Percentiles rank a stretch among this genome's conserved stretches.
Conservation (phyloP, 2,888 invertebrate species). For the Amblyjoppa proteus region DNA sequence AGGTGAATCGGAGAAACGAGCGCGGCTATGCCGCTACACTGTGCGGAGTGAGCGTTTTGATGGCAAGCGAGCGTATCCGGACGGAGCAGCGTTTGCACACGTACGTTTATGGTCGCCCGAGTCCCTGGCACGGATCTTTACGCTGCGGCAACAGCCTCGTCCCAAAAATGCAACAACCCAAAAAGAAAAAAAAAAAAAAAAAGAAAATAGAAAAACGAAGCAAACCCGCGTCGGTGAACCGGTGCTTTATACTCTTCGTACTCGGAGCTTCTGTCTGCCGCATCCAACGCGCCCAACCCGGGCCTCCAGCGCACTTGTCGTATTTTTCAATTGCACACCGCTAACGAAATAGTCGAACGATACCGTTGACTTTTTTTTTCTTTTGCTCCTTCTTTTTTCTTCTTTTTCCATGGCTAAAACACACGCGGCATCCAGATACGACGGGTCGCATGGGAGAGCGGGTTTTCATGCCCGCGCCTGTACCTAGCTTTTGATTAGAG, state of each 20-base stretch:
- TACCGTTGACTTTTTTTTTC: constrained; percentile 56
- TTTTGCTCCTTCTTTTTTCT: constrained; percentile 1
- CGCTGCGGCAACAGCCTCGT: constrained; percentile 65
- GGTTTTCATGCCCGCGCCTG: neutral
- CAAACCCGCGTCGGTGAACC: constrained; percentile 45
- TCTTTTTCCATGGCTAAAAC: constrained; percentile 71
- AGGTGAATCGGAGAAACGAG: constrained; percentile 49
- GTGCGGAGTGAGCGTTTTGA: constrained; percentile 42
- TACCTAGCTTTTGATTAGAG: constrained; percentile 25
- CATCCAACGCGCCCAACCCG: constrained; percentile 8
- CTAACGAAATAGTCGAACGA: constrained; percentile 76
- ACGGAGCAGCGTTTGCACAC: constrained; percentile 28
- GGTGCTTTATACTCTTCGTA: constrained; percentile 69
- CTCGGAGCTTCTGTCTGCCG: constrained; percentile 16
- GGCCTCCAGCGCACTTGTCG: constrained; percentile 37
- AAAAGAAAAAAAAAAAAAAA: neutral
- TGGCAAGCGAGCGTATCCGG: constrained; percentile 58
- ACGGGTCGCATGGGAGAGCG: neutral
- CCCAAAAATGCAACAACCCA: constrained; percentile 50
- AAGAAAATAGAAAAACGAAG: neutral
- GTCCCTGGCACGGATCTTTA: constrained; percentile 71
- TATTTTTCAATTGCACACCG: constrained; percentile 77
- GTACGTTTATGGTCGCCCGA: constrained; percentile 62
- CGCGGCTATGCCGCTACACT: neutral
- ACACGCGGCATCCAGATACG: constrained; percentile 1